Base-by-base conservation (phyloP, 2,888 invertebrate genomes). In the Eupithecia inturbata region DNA sequence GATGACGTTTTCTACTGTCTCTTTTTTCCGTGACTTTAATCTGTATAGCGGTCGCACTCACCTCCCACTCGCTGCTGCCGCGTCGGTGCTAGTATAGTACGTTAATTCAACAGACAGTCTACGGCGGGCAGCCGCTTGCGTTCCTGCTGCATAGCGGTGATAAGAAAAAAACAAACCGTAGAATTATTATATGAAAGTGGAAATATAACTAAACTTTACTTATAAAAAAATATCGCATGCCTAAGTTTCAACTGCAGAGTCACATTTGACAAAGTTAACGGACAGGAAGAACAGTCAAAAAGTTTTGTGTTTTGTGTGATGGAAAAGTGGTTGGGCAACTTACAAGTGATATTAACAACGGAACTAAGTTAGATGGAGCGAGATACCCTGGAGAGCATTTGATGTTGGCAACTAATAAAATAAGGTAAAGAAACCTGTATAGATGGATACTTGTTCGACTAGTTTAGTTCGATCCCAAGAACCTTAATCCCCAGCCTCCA, bases 351-450 rank as follows among this genome's bases (percentile, higher is more conserved):
- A 87, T 82, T 78, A 76, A 81, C 78, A 77, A 71, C 71, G 78
- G 84, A 78, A 82, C 82, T 78, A 81, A 84, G 82, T 87, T 86
- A 86, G 90, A 89, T 89, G 88, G 89, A 86, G 84, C 84, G 82
- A 84, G 78, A 84, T 80, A 83, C 79, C 82, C 81, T 83, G 85
- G 84, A 86, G 90, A 90, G 89, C 89, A 89, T 90, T 92, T 87
- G 88, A 90, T 90, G 90, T 88, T 70, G 75, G 45, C 88, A 90
- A 87, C 87, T 88, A 89, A 89, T 88, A 93, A 94, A 89, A 89
- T 88, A 93, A 94, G 94, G 94, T 94, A 93, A 87, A 88, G 81
- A 82, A 90, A 93, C 92, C 92, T 92, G 91, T 90, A 87, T 88
- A 88, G 87, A 83, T 72, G 88, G 87, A 83, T 71, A 89, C 88